Base-by-base conservation (phyloP, 2,888 invertebrate species). In the Strigamia transsilvanica region DNA sequence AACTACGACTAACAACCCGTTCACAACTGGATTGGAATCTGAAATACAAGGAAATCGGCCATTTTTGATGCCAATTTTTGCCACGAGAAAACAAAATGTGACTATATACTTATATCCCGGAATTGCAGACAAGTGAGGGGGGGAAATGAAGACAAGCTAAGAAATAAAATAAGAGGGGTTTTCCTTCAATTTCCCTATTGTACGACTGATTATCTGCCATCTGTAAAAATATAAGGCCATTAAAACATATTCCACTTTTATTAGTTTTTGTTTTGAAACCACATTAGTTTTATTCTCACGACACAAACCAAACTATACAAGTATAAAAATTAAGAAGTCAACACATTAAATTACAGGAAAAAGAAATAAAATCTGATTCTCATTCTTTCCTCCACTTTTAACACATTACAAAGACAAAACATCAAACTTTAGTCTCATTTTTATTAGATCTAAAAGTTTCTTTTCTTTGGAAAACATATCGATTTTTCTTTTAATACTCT, bases 241-340 rank as follows among this genome's bases (percentile, higher is more conserved):
- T 66, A 66, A 66, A 23, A 66, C 61, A 23, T 23, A 21, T 66
- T 66, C 23, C 18, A 23, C 10, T 66, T 66, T 66, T 7, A 66
- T 66, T 66, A 23, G 61, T 66, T 66, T n/a, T 66, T 23, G 61
- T 66, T 66, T 66, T 23, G 23, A 66, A 66, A 23, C 23, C 61
- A 66, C 61, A 23, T 66, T 66, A 66, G 46, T 46, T 46, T 46
- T 46, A 46, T 46, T 46, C 46, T 46, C 46, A 46, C 46, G 61
- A 66, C 61, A 66, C 23, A 66, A 66, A 66, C 61, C 61, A 66
- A 21, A 66, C 61, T 66, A 23, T 66, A 66, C 61, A 66, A 21
- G 61, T 23, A 66, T 66, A 21, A 66, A 66, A 23, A 66, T 46
- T 13, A 46, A 46, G 46, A 66, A 66, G 61, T 66, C 23, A 66